Conservation (phyloP, 2,888 invertebrate genomes). For the Ormyrus pomaceus region DNA sequence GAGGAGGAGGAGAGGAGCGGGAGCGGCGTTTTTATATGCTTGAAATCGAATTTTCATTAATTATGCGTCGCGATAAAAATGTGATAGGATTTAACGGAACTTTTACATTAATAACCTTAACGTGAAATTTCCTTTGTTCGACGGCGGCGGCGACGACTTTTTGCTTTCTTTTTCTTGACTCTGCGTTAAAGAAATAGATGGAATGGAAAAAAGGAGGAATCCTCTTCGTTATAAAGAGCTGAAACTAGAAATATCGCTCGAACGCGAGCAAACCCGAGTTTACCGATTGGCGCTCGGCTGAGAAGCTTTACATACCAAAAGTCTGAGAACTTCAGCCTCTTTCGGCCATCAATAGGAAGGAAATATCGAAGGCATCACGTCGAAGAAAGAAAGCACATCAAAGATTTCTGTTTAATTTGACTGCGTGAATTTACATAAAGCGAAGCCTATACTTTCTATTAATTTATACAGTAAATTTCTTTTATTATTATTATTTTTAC, state of each 20-base stretch:
- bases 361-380: no score
- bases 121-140: not conserved
- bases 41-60: slow-evolving; percentile 52
- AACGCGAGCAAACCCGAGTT: slow-evolving; percentile 9
- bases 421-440: no score
- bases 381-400: no score
- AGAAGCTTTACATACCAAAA: no score
- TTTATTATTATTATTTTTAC: no score
- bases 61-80: slow-evolving; percentile 50
- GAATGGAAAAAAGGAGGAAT: slow-evolving; percentile 3
- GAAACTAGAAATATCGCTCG: slow-evolving; percentile 58
- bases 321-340: not conserved
- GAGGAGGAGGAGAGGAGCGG: not conserved
- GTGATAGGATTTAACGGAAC: slow-evolving; percentile 29
- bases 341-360: not conserved
- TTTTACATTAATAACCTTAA: slow-evolving; percentile 40
- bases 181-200: slow-evolving; percentile 37
- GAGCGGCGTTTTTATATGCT: slow-evolving; percentile 45
- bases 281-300: not conserved
- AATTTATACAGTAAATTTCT: no score
- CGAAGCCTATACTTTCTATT: no score
- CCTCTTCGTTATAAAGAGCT: slow-evolving; percentile 60
- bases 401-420: no score
- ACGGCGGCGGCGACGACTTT: not conserved
- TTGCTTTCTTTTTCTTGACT: not conserved